Evolutionary conservation across 2,888 invertebrate species (phyloP), one percentile per base, ranked within the genome.

Genomic region (Sinodicranocentrus sp.): DNA sequence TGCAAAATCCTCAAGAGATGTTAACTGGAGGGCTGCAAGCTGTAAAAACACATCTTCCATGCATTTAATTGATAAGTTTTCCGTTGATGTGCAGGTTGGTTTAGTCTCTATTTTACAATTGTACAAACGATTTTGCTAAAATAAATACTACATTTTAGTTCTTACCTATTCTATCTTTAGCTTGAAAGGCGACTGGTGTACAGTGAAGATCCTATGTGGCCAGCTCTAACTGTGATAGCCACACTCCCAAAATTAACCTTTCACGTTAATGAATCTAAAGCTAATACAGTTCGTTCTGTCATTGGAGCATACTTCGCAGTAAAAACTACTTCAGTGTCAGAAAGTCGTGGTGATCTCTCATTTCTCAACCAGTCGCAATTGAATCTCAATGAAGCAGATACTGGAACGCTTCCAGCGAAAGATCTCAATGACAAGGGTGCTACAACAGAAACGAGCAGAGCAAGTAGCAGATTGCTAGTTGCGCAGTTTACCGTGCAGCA

Each of bases 261-360:
- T 70, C 98, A 98, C 91, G 93, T 98, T 61, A 97, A 96, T 91
- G 98, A 98, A 90, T 94, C 94, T 89, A 98, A 98, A 92, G 94
- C 98, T 17, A 91, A 92, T 13, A 93, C 94, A 0, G 92, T 94
- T 26, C 90, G 93, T 63, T 92, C 93, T 78, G 92, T 95, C 89
- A 90, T 92, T 44, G 91, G 92, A 78, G 90, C 89, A 15, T 88
- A 86, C 61, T 85, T 88, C 63, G 72, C 33, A 10, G 57, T 28
- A 0, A 68, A 15, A 17, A 17, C 43, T 5, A 33, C 39, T 0
- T 5, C 44, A 1, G n/a, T n/a, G 17, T 8, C 33, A 5, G 84
- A 79, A 8, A 23, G 19, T 15, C 63, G 44, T 28, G 39, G 19
- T 52, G 83, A 88, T 28, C 17, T 82, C 1, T 87, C 88, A 5